These are phyloP conservation scores for Psix sp. DNA, from an alignment of 1,140 invertebrate genomes.

Conservation along the genomic window DNA sequence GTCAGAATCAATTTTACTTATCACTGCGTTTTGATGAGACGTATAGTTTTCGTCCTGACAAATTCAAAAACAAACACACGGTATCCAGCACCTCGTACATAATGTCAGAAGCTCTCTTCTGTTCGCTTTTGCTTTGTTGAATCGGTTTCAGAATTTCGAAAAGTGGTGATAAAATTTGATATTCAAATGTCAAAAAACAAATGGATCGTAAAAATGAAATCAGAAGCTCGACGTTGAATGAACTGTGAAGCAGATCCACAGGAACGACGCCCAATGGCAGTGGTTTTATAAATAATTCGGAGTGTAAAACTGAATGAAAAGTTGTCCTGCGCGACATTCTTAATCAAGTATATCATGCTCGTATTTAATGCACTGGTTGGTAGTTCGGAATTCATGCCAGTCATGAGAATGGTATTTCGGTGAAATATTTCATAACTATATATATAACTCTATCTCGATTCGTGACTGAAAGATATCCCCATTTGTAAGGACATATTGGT, in stretches of 20 bases:
- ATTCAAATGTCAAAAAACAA: not conserved
- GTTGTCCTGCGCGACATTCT: slow-evolving; percentile 21
- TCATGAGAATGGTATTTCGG: slow-evolving; percentile 56
- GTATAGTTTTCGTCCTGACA: slow-evolving; percentile 20
- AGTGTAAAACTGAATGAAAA: slow-evolving; percentile 19
- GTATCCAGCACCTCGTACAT: too few relatives aligned
- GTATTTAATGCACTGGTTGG: slow-evolving; percentile 41
- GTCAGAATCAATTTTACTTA: slow-evolving; percentile 33
- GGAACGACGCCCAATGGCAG: not conserved
- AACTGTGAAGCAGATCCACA: not conserved
- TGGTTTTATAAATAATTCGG: slow-evolving; percentile 7
- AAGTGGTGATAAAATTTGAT: too few relatives aligned
- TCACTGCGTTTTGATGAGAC: slow-evolving; percentile 15
- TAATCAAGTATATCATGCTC: slow-evolving; percentile 38
- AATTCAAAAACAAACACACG: slow-evolving; percentile 38
- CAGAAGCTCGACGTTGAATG: slow-evolving; percentile 3
- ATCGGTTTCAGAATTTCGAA: too few relatives aligned
- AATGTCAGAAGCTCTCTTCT: too few relatives aligned
- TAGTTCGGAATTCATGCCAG: slow-evolving; percentile 57
- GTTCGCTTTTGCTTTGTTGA: too few relatives aligned
- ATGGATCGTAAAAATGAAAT: slow-evolving; percentile 3
- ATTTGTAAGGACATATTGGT: slow-evolving; percentile 60
- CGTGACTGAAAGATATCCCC: slow-evolving; percentile 61
- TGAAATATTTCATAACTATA: slow-evolving; percentile 62
- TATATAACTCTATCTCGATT: slow-evolving; percentile 56